Percentiles rank a stretch among this genome's conserved stretches.
Conservation (phyloP, 1,140 invertebrate genomes). For the Fragariocoptes setiger region DNA sequence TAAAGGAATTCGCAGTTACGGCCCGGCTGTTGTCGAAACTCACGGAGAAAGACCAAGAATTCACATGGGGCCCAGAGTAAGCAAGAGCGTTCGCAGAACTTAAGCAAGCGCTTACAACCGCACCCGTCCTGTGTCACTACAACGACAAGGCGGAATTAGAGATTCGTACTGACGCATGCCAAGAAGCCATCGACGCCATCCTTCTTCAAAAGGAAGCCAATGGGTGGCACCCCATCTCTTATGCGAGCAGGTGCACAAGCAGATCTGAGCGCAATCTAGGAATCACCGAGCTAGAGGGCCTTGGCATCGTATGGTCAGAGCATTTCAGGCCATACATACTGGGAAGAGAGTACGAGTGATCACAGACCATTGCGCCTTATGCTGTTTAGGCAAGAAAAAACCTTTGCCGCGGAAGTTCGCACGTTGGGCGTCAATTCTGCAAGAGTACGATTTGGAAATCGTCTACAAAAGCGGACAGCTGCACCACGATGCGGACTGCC, state of each 20-base stretch:
- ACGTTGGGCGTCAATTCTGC: conserved; percentile 10
- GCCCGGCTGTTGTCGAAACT: conserved; percentile 14
- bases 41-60: conserved; percentile 9
- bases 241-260: background rate
- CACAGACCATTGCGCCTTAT: background rate
- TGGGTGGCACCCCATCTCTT: background rate
- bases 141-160: background rate
- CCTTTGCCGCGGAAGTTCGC: conserved; percentile 1
- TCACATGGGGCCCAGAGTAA: conserved; percentile 3
- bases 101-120: background rate
- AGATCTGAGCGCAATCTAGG: background rate
- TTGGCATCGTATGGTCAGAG: background rate
- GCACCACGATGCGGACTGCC: conserved; percentile 4
- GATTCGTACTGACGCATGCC: background rate
- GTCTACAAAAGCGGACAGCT: conserved; percentile 5
- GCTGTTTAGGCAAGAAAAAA: background rate
- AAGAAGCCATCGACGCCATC: background rate
- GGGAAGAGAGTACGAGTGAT: background rate
- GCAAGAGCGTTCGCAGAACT: background rate
- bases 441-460: conserved; percentile 10
- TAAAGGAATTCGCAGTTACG: conserved; percentile 13
- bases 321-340: background rate
- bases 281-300: background rate
- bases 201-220: background rate
- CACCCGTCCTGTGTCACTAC: background rate